These are phyloP conservation scores for Ellobium chinense DNA, from an alignment of 2,888 invertebrate genomes.

Conservation along the genomic window DNA sequence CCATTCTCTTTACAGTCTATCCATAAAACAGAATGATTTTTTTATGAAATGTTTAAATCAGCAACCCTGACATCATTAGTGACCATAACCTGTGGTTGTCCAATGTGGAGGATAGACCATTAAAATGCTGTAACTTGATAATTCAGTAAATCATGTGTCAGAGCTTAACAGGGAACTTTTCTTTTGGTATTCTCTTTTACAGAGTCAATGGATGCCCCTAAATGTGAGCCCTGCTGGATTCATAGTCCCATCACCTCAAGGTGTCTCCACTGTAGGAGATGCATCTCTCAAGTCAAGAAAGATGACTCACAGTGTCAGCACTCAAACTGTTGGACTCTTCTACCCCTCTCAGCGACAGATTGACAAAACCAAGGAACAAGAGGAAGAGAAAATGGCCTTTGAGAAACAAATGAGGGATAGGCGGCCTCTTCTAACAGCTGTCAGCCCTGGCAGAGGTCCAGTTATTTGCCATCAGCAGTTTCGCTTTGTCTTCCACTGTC, in stretches of 20 bases:
- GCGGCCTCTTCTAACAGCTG: conserved; percentile 75
- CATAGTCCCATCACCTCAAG: conserved; percentile 32
- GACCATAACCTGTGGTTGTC: neutral
- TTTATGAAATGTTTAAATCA: too few species aligned
- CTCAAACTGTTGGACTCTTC: conserved; percentile 79
- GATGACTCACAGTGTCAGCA: conserved; percentile 55
- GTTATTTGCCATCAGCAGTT: neutral
- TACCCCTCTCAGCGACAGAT: conserved; percentile 77
- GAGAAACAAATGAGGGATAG: conserved; percentile 76
- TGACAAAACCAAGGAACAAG: conserved; percentile 67
- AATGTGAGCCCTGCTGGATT: conserved; percentile 44
- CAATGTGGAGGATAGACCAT: too few species aligned
- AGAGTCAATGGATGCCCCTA: conserved; percentile 50
- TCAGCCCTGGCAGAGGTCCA: conserved; percentile 78
- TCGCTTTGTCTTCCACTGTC: neutral
- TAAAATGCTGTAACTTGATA: too few species aligned
- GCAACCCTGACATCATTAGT: too few species aligned
- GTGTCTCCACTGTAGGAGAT: conserved; percentile 45
- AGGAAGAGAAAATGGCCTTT: conserved; percentile 70
- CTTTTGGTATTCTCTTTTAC: neutral
- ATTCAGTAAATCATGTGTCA: neutral
- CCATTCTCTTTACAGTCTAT: too few species aligned
- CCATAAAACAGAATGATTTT: neutral
- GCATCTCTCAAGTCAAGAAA: conserved; percentile 25
- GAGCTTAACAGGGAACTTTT: neutral